Base-by-base conservation (phyloP, 2,113 vertebrate genomes). In the Odobenus rosmarus region DNA sequence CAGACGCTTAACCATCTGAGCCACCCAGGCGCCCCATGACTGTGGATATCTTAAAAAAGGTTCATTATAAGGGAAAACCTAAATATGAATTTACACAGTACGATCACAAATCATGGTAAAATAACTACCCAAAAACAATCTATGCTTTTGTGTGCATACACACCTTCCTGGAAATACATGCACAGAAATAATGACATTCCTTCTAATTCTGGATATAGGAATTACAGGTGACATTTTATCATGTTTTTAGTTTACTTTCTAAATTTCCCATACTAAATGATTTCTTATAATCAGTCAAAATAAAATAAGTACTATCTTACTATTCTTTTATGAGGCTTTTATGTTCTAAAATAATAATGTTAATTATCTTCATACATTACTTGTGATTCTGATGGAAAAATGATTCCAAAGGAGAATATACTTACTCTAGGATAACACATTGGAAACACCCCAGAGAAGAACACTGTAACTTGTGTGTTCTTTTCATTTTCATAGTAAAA, bases 401-500 rank as follows among this genome's bases (percentile, higher is more conserved):
- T 36, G 86, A 93, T 93, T 96, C 55, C 18, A 0, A 80, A 95
- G 95, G 95, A 97, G 94, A 97, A 93, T 64, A 87, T 80, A 90
- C 92, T 97, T 97, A 57, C 89, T 97, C 95, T 93, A 92, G 95
- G 89, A 93, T 96, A 96, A 94, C 92, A 46, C 96, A 57, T 86
- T 72, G 86, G 98, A 98, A 98, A 82, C 88, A 81, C 51, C 93
- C 28, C 64, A 84, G 97, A 97, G 96, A 91, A 83, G 96, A 97
- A 95, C 92, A 94, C 90, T 97, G 97, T 90, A 92, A 94, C 28
- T 97, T 87, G 39, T 97, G 31, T 97, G 57, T 96, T 89, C 93
- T 95, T 97, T 98, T 83, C 96, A 19, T 96, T 97, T 90, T 96
- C 98, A 21, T 67, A 97, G 97, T 98, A 98, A 98, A 98, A 98